A percentile compares a stretch with the other conserved stretches of the same genome.
Evolutionary conservation across 2,888 invertebrate genomes (phyloP).

Genomic region (Epistrophe eligans): DNA sequence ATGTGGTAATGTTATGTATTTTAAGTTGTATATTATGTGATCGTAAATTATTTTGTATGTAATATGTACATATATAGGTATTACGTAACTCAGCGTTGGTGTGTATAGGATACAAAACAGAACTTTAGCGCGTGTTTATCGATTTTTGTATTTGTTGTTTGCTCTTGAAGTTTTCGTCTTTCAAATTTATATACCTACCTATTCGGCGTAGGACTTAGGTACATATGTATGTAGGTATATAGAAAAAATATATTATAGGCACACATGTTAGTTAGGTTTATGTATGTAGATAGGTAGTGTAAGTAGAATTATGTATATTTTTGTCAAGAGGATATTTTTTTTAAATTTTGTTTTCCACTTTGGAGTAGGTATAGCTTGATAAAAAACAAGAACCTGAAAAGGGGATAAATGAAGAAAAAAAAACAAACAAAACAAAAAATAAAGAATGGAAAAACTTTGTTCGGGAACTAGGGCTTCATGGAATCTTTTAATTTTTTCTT

Average conservation of each 20-base stretch:
- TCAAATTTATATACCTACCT: background rate
- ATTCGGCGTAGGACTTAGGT: too few relatives aligned
- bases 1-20: conserved; percentile 42
- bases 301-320: background rate
- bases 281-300: background rate
- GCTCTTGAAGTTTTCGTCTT: conserved; percentile 37
- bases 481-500: conserved; percentile 57
- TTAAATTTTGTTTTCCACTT: conserved; percentile 29
- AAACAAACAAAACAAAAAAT: background rate
- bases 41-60: background rate
- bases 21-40: conserved; percentile 14
- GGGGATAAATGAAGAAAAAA: conserved; percentile 33
- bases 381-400: conserved; percentile 34
- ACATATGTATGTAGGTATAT: too few relatives aligned
- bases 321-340: conserved; percentile 35
- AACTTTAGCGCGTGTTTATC: conserved; percentile 38
- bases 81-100: conserved; percentile 38
- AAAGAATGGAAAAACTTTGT: conserved; percentile 56
- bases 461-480: conserved; percentile 71
- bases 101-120: conserved; percentile 21
- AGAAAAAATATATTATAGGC: background rate
- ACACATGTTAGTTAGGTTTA: background rate
- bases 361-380: conserved; percentile 33
- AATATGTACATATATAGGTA: background rate
- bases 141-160: conserved; percentile 23